Conservation (phyloP, 2,113 vertebrate species). For the Pogona vitticeps region DNA sequence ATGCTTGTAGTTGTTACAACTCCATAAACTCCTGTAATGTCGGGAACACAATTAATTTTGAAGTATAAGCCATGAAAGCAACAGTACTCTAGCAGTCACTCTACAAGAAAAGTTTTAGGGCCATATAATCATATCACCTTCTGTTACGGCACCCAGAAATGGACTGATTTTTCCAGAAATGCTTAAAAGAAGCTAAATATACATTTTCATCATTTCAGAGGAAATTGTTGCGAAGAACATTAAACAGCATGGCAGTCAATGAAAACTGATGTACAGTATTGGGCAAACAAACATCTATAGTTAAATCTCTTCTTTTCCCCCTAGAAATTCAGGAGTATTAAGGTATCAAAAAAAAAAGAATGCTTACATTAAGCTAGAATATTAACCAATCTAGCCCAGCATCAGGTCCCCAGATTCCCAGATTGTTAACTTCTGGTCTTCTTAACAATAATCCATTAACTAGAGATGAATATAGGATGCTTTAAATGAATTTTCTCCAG, state of each 20-base stretch:
- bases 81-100: background rate
- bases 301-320: background rate
- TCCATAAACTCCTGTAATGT: background rate
- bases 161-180: background rate
- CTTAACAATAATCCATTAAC: background rate
- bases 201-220: background rate
- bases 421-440: too few species aligned
- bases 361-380: background rate
- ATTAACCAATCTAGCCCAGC: background rate
- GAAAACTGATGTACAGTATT: background rate
- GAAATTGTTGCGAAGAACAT: background rate
- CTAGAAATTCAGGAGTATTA: background rate
- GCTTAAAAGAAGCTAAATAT: background rate
- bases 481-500: background rate
- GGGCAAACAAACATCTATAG: background rate
- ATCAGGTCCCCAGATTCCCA: too few species aligned
- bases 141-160: background rate
- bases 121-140: background rate
- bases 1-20: background rate
- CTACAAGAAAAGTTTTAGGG: background rate
- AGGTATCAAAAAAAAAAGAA: background rate
- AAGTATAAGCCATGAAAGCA: background rate
- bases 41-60: background rate
- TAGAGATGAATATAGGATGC: background rate
- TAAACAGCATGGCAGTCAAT: background rate